Evolutionary conservation across 1,140 invertebrate genomes (phyloP).

Genomic region (Aphidius gifuensis): DNA sequence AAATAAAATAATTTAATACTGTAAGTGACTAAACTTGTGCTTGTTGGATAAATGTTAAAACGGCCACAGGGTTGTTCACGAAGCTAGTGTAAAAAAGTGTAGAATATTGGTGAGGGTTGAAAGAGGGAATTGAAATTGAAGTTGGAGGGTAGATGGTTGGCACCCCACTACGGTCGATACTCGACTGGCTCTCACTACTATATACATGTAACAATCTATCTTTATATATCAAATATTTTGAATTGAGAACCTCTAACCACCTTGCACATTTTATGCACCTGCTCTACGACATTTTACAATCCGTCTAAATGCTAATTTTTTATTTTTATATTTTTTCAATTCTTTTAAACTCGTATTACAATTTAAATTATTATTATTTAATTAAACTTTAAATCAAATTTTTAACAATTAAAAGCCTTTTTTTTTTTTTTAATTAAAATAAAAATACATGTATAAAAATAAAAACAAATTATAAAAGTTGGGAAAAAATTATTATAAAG

Average conservation of each 20-base stretch:
- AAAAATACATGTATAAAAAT: not conserved
- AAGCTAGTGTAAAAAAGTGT: conserved; percentile 5
- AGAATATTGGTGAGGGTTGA: conserved; percentile 1
- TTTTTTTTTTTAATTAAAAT: not conserved
- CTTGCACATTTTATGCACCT: conserved; percentile 9
- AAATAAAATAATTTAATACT: not conserved
- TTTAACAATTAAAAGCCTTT: not conserved
- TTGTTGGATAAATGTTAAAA: conserved; percentile 27
- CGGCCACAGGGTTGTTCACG: conserved; percentile 8
- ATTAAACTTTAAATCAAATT: no score
- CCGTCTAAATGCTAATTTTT: not conserved
- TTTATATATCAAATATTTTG: conserved; percentile 8
- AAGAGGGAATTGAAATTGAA: conserved; percentile 23
- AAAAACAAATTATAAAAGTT: not conserved
- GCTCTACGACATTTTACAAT: not conserved
- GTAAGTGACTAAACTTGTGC: conserved; percentile 19
- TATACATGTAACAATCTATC: conserved; percentile 11
- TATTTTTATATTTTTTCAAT: not conserved
- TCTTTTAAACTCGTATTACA: no score
- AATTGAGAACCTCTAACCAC: conserved; percentile 18
- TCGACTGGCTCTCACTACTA: conserved; percentile 21
- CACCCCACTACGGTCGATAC: conserved; percentile 37
- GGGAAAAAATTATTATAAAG: no score
- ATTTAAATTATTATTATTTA: no score
- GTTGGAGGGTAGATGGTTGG: conserved; percentile 23